Evolutionary conservation across 2,888 invertebrate genomes (phyloP), one percentile per base, ranked within the genome.

Genomic region (Cyclophora albipunctata): DNA sequence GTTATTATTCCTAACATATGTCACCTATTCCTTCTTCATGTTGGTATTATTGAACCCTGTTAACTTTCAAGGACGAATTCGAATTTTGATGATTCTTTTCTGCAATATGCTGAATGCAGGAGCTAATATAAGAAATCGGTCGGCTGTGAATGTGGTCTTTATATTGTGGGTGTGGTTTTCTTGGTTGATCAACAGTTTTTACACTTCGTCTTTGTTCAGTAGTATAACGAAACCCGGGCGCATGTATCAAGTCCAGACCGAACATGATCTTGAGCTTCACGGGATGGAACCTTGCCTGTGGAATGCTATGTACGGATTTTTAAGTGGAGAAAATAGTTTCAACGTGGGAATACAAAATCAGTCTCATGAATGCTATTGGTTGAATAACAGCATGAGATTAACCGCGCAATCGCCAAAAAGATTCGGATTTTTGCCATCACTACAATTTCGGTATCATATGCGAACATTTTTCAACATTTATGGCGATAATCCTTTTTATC

Each of bases 241-340:
- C 34, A 51, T 56, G 4, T 45, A 7, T 3, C 60, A 63, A 33
- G 49, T 63, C 33, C 5, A 42, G 7, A 47, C 54, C 0, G 48
- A 58, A 3, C 57, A 58, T 3, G 67, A 73, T 42, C 51, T 75
- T 4, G 3, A 1, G 0, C 44, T 52, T 0, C 63, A 58, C 35
- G 51, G 68, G 3, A 34, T 75, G n/a, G 58, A 68, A 35, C 68
- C 77, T 0, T 82, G 83, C 37, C 49, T 79, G 3, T 68, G 73
- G 58, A 2, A 33, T 2, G 57, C 53, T 2, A 48, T 78, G 5
- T 4, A 46, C 40, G n/a, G 50, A 49, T 3, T 58, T 54, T 37
- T 37, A 5, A 20, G 20, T 2, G 5, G 50, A 62, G n/a, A 42
- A 7, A 3, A 46, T 45, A 46, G 7, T 7, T 42, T 42, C n/a